These are phyloP conservation scores for Xiphophorus hellerii DNA, from an alignment of 2,113 vertebrate species.

Conservation along the genomic window DNA sequence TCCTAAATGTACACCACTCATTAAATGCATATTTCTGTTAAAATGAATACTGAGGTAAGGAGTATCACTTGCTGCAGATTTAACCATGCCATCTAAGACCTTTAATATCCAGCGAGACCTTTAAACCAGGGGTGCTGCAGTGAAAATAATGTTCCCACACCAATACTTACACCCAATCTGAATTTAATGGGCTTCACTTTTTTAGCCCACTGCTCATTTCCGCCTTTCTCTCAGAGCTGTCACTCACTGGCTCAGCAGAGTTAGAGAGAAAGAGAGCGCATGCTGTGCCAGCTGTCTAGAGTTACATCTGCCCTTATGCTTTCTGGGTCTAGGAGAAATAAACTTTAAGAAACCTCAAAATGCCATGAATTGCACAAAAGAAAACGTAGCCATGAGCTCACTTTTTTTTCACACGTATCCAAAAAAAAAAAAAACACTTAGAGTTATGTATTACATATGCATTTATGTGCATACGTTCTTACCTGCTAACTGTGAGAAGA, in stretches of 20 bases:
- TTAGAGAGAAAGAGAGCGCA: constrained; percentile 55
- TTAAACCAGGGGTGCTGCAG: constrained; percentile 38
- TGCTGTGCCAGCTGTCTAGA: constrained; percentile 74
- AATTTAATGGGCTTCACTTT: constrained; percentile 73
- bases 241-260: constrained; percentile 70
- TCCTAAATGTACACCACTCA: background rate
- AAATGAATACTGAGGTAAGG: background rate
- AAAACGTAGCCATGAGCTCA: constrained; percentile 25
- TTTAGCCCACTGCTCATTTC: constrained; percentile 75
- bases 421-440: background rate
- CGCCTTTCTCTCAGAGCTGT: constrained; percentile 73
- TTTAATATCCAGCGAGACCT: constrained; percentile 24
- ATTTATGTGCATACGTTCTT: background rate
- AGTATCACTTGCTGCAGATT: background rate
- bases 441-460: constrained; percentile 2
- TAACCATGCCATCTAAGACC: constrained; percentile 6
- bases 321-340: constrained; percentile 66
- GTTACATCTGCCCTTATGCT: constrained; percentile 71
- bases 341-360: constrained; percentile 64
- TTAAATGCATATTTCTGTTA: constrained; percentile 4
- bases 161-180: constrained; percentile 74
- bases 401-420: constrained; percentile 26
- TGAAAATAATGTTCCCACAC: constrained; percentile 67
- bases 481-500: constrained; percentile 19
- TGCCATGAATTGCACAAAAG: constrained; percentile 49